Conservation (phyloP, 2,888 invertebrate species). For the Frankliniella intonsa region DNA sequence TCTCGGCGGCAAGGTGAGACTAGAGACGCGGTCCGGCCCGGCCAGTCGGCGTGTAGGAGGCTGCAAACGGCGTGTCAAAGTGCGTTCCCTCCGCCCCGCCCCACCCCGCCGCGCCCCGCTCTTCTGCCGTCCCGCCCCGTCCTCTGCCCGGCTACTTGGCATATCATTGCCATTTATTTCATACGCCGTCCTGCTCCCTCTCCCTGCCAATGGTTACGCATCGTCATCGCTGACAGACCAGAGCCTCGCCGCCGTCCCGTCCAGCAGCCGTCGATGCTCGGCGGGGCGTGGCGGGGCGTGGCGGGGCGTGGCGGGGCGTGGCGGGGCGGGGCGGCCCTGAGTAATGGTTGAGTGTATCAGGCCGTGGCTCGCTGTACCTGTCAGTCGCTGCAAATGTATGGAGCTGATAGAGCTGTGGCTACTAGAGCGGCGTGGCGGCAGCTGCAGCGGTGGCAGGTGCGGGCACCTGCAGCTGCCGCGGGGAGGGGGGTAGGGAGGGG, state of each 20-base stretch:
- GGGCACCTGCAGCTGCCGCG: background rate
- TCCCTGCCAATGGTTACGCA: no score
- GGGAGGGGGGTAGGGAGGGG: background rate
- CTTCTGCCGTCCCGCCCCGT: no score
- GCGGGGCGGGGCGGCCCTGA: background rate
- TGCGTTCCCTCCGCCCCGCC: background rate
- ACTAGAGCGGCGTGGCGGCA: constrained; percentile 1
- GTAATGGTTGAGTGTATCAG: constrained; percentile 17
- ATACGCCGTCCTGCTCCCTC: no score
- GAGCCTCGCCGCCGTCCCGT: no score
- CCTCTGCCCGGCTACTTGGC: no score
- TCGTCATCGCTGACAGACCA: no score
- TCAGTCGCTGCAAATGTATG: constrained; percentile 19
- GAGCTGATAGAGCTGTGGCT: constrained; percentile 22
- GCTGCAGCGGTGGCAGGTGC: background rate
- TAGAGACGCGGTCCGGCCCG: background rate
- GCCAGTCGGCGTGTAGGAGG: background rate
- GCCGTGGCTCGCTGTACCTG: background rate
- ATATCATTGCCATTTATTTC: no score
- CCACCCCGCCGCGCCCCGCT: no score
- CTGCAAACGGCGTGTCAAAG: background rate
- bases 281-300: no score
- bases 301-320: no score
- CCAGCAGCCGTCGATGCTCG: background rate
- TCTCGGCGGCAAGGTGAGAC: no score